Evolutionary conservation across 2,113 vertebrate genomes (phyloP), one percentile per base, ranked within the genome.

Genomic region (Ceyx melanurus): DNA sequence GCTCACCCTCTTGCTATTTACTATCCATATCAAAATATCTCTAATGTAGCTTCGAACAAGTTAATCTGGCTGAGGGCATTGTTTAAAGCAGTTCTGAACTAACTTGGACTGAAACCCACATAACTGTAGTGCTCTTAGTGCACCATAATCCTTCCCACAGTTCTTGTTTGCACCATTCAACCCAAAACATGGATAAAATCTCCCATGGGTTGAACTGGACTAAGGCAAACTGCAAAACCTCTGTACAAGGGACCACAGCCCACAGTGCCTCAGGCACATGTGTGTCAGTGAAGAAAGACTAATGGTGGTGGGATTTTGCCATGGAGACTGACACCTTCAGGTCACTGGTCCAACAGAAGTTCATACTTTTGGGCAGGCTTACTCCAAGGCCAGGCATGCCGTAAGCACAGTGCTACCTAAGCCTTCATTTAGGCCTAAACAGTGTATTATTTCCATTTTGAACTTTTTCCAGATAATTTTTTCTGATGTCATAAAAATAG

Each of bases 401-500:
- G 73, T 64, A 91, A 73, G 33, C 51, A 67, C 0, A 2, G 31
- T 28, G 21, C 57, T 95, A 60, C 45, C 51, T 71, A 67, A 68
- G 29, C 61, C 43, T 94, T 40, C 53, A 11, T 48, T 84, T 84
- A 78, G 88, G 26, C 18, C 85, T 67, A 73, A 50, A 23, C 35
- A 14, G 18, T 82, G 20, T 58, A 88, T 77, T 82, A 71, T 77
- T 83, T 88, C 43, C 15, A 77, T 85, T 89, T 92, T 93, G 86
- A 92, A 82, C 70, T 65, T 94, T 33, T 79, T 81, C 73, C 53
- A 75, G 76, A 66, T 82, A 4, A 4, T 37, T 70, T 51, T 8
- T 87, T 94, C 54, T 76, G 65, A 68, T 64, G 65, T 43, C 90
- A 74, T 58, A 37, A 93, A 95, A 95, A 82, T 77, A 86, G 37